These are phyloP conservation scores for Coronaproctus castanopsis DNA, from an alignment of 2,888 invertebrate genomes.

Conservation along the genomic window DNA sequence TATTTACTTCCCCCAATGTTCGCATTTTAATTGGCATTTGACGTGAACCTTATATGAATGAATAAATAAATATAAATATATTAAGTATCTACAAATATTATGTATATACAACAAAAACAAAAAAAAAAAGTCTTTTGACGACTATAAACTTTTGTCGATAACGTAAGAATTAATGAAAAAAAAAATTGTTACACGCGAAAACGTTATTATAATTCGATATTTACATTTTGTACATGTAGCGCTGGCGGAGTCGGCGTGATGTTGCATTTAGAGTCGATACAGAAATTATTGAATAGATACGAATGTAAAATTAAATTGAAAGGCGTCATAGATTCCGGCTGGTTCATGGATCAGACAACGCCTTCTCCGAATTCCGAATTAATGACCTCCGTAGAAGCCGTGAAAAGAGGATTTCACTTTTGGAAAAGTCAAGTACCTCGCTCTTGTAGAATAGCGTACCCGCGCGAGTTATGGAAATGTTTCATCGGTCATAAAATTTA, in stretches of 20 bases:
- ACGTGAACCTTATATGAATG: too few relatives aligned
- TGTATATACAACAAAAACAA: too few relatives aligned
- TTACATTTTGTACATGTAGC: too few relatives aligned
- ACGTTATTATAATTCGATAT: too few relatives aligned
- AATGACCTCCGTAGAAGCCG: constrained; percentile 41
- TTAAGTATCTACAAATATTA: too few relatives aligned
- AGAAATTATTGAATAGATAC: constrained; percentile 43
- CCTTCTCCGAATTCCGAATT: constrained; percentile 35
- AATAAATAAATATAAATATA: too few relatives aligned
- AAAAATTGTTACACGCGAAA: too few relatives aligned
- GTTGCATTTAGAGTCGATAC: constrained; percentile 66
- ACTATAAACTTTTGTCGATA: too few relatives aligned
- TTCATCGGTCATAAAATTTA: constrained; percentile 80
- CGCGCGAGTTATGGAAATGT: constrained; percentile 66
- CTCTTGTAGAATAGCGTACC: constrained; percentile 47
- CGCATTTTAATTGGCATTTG: too few relatives aligned
- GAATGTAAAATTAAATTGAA: constrained; percentile 41
- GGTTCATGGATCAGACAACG: constrained; percentile 76
- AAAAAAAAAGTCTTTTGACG: too few relatives aligned
- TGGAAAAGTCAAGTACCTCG: constrained; percentile 65
- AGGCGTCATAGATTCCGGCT: constrained; percentile 80
- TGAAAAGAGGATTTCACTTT: constrained; percentile 50
- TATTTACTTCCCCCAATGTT: too few relatives aligned
- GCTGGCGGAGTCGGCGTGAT: constrained; percentile 89
- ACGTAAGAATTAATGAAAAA: too few relatives aligned